A percentile compares a stretch with the other conserved stretches of the same genome.
phyloP scores from a whole-genome alignment of 2,797 vertebrate genomes.

The Alectoris magna region DNA sequence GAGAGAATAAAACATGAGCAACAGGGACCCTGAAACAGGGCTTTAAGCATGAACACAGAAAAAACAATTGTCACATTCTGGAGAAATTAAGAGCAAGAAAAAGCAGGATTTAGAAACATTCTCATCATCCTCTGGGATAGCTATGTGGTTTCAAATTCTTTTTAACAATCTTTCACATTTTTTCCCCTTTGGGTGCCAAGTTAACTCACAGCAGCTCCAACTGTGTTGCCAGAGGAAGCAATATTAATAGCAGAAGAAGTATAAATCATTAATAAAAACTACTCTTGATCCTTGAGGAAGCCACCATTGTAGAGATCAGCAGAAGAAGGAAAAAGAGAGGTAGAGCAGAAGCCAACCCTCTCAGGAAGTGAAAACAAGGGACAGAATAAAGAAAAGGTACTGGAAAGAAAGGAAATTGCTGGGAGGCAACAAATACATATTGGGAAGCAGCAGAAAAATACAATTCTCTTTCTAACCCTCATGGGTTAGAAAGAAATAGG shows the following conservation, averaged over 20 bases:
- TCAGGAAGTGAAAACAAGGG: neutral
- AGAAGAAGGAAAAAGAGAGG: neutral
- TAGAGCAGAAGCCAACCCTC: neutral
- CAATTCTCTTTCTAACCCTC: constrained; percentile 27
- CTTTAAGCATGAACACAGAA: neutral
- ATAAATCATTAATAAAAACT: constrained; percentile 31
- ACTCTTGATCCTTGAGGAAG: neutral
- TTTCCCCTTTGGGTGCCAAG: neutral
- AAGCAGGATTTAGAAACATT: neutral
- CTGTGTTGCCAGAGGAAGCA: neutral
- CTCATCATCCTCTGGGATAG: neutral
- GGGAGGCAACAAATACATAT: constrained; percentile 12
- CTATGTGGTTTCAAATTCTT: neutral
- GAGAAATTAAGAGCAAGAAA: constrained; percentile 1
- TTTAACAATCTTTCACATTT: constrained; percentile 9
- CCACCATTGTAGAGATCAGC: neutral
- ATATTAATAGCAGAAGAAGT: constrained; percentile 21
- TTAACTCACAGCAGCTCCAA: constrained; percentile 22
- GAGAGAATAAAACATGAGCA: neutral
- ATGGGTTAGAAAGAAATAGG: constrained; percentile 40
- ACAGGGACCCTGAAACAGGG: neutral
- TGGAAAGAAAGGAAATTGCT: constrained; percentile 55
- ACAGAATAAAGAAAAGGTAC: neutral
- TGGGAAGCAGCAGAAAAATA: constrained; percentile 14
- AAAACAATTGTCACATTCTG: neutral